phyloP scores from a whole-genome alignment of 2,113 vertebrate species.

The Laterallus jamaicensis region DNA sequence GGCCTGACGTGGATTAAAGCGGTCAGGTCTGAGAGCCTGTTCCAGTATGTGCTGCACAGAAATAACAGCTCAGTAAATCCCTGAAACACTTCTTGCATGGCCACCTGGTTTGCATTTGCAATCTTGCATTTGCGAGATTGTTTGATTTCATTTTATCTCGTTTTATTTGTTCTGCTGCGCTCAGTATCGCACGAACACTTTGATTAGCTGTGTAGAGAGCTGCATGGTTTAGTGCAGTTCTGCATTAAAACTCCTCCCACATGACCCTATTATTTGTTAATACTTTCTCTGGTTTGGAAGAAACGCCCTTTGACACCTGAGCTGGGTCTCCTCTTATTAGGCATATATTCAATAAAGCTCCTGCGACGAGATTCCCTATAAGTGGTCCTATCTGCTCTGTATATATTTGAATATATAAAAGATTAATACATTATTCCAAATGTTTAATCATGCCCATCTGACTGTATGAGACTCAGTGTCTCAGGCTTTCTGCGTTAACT shows the following conservation, averaged over 20 bases:
- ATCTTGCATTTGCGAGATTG: neutral
- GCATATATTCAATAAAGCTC: conserved; percentile 27
- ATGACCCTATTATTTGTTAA: conserved; percentile 6
- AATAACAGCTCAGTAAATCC: neutral
- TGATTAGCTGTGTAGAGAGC: conserved; percentile 8
- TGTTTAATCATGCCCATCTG: conserved; percentile 52
- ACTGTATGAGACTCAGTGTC: neutral
- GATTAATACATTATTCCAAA: conserved; percentile 49
- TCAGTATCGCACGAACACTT: neutral
- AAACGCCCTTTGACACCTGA: conserved; percentile 34
- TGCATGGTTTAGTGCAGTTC: conserved; percentile 7
- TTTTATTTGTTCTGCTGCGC: neutral
- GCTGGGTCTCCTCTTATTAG: conserved; percentile 13
- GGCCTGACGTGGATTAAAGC: conserved; percentile 41
- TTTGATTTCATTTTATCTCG: conserved; percentile 19
- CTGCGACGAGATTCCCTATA: neutral
- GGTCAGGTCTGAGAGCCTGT: neutral
- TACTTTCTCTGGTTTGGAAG: conserved; percentile 37
- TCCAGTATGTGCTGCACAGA: accelerated
- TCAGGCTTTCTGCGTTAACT: conserved; percentile 1
- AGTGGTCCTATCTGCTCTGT: conserved; percentile 13
- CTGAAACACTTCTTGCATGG: neutral
- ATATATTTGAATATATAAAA: conserved; percentile 62
- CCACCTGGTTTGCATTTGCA: neutral
- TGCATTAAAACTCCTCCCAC: neutral